Evolutionary conservation across 2,888 invertebrate species (phyloP).

Genomic region (Crepidodera aurea): DNA sequence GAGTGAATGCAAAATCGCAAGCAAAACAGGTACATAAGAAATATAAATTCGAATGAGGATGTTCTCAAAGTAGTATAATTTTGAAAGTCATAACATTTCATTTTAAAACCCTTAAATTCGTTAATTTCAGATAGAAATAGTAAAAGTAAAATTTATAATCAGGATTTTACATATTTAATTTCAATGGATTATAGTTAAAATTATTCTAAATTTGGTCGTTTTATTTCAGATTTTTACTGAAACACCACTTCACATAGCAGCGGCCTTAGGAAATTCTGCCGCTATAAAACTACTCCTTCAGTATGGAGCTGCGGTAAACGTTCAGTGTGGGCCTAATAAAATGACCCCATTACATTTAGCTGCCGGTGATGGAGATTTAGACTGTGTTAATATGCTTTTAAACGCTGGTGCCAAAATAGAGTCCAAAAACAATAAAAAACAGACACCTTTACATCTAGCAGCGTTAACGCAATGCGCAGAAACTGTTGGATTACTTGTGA

Average conservation of each 20-base stretch:
- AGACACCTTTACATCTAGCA: constrained; percentile 87
- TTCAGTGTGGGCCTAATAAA: constrained; percentile 74
- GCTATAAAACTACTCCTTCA: constrained; percentile 78
- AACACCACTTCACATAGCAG: constrained; percentile 84
- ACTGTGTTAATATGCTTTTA: constrained; percentile 76
- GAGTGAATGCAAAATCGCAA: too few species aligned
- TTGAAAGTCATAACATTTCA: too few species aligned
- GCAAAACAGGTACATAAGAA: too few species aligned
- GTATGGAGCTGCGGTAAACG: constrained; percentile 80
- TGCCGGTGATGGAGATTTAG: constrained; percentile 85
- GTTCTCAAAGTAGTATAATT: too few species aligned
- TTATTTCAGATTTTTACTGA: constrained; percentile 76
- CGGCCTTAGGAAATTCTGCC: constrained; percentile 73
- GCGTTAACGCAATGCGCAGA: constrained; percentile 81
- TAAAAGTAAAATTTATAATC: too few species aligned
- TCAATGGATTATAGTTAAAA: constrained; percentile 1
- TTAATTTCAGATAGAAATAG: too few species aligned
- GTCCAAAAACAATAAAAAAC: constrained; percentile 76
- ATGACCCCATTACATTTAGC: constrained; percentile 87
- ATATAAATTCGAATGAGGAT: too few species aligned
- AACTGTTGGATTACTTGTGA: constrained; percentile 75
- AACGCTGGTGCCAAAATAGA: constrained; percentile 81
- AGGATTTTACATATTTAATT: too few species aligned
- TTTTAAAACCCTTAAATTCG: too few species aligned
- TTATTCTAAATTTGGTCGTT: too few species aligned